Conservation (phyloP, 2,888 invertebrate species). For the Steinernema hermaphroditum region DNA sequence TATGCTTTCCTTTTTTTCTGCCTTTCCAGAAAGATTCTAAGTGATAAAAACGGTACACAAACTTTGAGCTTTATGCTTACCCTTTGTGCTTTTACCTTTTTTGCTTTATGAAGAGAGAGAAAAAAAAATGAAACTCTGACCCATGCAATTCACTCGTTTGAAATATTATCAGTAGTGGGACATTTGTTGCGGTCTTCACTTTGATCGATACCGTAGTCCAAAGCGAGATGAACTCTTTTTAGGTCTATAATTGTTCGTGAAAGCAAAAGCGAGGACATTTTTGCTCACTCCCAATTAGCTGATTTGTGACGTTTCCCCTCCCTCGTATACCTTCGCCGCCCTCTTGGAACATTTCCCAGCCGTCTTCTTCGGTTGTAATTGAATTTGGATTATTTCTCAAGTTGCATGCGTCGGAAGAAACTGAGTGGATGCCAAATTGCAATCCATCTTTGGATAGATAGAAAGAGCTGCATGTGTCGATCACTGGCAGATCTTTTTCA, state of each 20-base stretch:
- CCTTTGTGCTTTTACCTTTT: too few relatives aligned
- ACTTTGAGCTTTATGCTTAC: too few relatives aligned
- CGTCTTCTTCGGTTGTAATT: conserved; percentile 18
- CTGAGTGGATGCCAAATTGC: conserved; percentile 11
- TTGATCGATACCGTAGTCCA: neutral
- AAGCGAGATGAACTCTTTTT: neutral
- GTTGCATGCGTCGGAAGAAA: conserved; percentile 12
- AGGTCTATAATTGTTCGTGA: neutral
- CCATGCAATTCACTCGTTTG: too few relatives aligned
- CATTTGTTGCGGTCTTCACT: neutral
- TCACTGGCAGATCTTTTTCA: too few relatives aligned
- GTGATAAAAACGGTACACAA: too few relatives aligned
- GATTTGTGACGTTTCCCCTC: neutral
- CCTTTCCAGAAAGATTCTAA: too few relatives aligned
- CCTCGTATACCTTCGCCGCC: conserved; percentile 2
- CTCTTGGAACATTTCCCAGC: neutral
- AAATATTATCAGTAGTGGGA: too few relatives aligned
- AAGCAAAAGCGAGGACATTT: neutral
- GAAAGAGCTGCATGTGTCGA: too few relatives aligned
- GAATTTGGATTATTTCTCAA: conserved; percentile 25
- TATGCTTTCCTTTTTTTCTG: too few relatives aligned
- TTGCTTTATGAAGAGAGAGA: too few relatives aligned
- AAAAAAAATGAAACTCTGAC: too few relatives aligned
- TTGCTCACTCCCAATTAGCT: neutral
- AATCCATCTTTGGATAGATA: neutral